Base-by-base conservation (phyloP, 2,888 invertebrate genomes). In the Mactromeris polynyma region DNA sequence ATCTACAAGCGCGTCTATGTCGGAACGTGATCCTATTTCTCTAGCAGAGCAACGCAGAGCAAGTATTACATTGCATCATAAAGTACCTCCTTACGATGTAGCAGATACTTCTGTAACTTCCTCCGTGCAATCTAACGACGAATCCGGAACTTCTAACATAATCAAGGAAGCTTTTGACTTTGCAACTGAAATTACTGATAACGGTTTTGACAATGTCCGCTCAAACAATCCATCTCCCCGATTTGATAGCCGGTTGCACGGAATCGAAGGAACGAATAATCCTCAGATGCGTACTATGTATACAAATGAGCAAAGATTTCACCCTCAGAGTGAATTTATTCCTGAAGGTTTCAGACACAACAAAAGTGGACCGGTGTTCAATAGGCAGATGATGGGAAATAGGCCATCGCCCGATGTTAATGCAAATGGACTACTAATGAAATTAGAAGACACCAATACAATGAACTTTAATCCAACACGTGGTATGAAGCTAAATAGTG, bases 41-140 rank as follows among this genome's bases (percentile, higher is more conserved):
- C 33, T 87, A 26, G 86, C 86, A 11, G 86, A 87, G 33, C 86
- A 87, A 73, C 54, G 86, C 21, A 77, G 78, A 19, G 86, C 86
- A 7, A 87, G 86, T 82, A 82, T 87, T 19, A 87, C 86, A 40
- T 78, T 87, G 26, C 86, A 87, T 54, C 86, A 87, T 21, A 87
- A 87, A 83, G 78, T 78, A 0, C 82, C 86, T 36, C n/a, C 84
- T 0, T 36, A 78, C 11, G 36, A 54, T 26, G 9, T n/a, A n/a
- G 36, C 21, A 11, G 46, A 77, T 11, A 33, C 33, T 17, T 42
- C 46, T n/a, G 42, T n/a, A 33, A 73, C 64, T 21, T 73, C 42
- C 11, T 42, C 46, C 2, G 26, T 17, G 4, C 26, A 21, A 21
- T 19, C 40, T 21, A 46, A 42, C 42, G 64, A 38, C 26, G 46